phyloP scores from a whole-genome alignment of 2,888 invertebrate species.

The Pheosia tremula region DNA sequence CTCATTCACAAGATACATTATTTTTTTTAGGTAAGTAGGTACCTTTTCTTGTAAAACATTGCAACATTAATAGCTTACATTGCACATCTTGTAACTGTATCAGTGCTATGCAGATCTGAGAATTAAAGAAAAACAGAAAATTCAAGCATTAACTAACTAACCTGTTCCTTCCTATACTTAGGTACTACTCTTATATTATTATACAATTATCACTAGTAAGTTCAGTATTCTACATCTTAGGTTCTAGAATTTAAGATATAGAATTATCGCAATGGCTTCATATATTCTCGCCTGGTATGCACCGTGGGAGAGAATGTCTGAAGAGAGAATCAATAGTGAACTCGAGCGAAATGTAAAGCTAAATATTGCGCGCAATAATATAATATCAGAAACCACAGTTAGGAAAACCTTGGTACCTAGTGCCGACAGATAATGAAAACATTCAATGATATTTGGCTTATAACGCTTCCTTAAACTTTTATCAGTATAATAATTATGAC shows the following conservation, averaged over 20 bases:
- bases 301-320: too few relatives aligned
- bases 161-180: not conserved
- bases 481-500: not conserved
- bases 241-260: too few relatives aligned
- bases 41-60: not conserved
- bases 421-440: constrained; percentile 1
- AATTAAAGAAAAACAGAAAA: not conserved
- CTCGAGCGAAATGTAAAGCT: too few relatives aligned
- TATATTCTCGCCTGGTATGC: too few relatives aligned
- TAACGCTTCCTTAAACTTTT: not conserved
- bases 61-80: not conserved
- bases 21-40: not conserved
- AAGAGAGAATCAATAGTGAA: too few relatives aligned
- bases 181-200: not conserved
- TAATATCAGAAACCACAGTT: not conserved
- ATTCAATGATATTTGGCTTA: not conserved
- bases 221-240: too few relatives aligned
- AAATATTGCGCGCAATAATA: not conserved
- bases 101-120: constrained; percentile 2
- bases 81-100: not conserved
- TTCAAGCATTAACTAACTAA: not conserved
- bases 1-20: not conserved
- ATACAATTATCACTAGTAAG: too few relatives aligned
- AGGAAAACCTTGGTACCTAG: constrained; percentile 2
- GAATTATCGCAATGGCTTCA: too few relatives aligned